These are phyloP conservation scores for Morone chrysops DNA, from an alignment of 2,113 vertebrate species.

Conservation along the genomic window DNA sequence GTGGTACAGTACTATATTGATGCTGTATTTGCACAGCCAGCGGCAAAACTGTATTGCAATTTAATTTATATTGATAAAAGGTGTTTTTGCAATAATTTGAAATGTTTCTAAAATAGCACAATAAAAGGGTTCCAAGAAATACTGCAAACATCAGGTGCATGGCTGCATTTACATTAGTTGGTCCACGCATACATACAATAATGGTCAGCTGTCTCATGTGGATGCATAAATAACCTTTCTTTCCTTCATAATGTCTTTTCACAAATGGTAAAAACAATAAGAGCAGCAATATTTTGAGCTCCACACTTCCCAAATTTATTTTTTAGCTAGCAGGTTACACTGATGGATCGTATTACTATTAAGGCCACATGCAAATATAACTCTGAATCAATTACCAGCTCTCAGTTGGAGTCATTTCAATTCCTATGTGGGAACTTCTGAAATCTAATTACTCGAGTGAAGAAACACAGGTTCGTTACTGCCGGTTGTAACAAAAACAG, in stretches of 20 bases:
- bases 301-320: not conserved
- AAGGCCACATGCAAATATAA: not conserved
- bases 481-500: constrained; percentile 22
- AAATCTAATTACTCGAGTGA: constrained; percentile 36
- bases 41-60: constrained; percentile 26
- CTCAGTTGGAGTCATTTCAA: constrained; percentile 27
- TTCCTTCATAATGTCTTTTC: not conserved
- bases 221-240: not conserved
- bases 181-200: not conserved
- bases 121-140: not conserved
- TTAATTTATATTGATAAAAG: not conserved
- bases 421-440: constrained; percentile 23
- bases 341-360: not conserved
- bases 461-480: constrained; percentile 37
- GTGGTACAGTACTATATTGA: not conserved
- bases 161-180: not conserved
- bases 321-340: not conserved
- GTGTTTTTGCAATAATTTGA: not conserved
- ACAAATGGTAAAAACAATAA: not conserved
- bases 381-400: constrained; percentile 47
- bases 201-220: not conserved
- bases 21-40: constrained; percentile 16
- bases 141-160: not conserved
- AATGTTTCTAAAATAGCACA: not conserved
- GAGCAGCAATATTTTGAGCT: not conserved